Base-by-base conservation (phyloP, 2,113 vertebrate species). In the Ceyx melanurus region DNA sequence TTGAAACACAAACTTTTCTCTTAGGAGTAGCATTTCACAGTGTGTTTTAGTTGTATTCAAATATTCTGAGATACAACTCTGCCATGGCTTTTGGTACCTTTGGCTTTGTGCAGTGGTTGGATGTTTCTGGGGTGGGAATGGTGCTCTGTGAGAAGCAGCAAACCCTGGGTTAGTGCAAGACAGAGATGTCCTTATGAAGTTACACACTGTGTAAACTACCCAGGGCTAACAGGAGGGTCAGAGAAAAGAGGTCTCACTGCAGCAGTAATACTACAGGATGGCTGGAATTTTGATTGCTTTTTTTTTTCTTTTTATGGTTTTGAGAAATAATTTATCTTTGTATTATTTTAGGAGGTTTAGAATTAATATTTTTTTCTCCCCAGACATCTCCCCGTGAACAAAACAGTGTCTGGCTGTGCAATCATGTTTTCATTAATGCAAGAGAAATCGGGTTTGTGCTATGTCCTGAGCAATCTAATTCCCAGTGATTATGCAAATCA, bases 121-220 rank as follows among this genome's bases (percentile, higher is more conserved):
- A 25, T 51, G 53, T 12, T 8, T 82, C 22, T 73, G 48, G 25
- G 7, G 16, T 50, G 23, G 13, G 26, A 17, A 15, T 26, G 40
- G 5, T 19, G 42, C 1, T 61, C 23, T 65, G 48, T 60, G 45
- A 66, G 37, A n/a, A 72, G 37, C 43, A 43, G 31, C 35, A 53
- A 71, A 29, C 3, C 37, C 54, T 23, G 15, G 29, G 9, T 15
- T 10, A 65, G 26, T 10, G 45, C 4, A 13, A 31, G 82, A 4
- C 28, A 35, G 65, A 77, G 43, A 31, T 0, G 0, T 35, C 40
- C 25, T 15, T 20, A 48, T 1, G 23, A 43, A 68, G 14, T 2
- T 1, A 25, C 42, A 28, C 0, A 0, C 25, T 13, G 31, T 3
- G 0, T 8, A 15, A 14, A 7, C 33, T 21, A 33, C 37, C 26